These are phyloP conservation scores for Conchocele bisecta DNA, from an alignment of 2,888 invertebrate genomes.

Conservation along the genomic window DNA sequence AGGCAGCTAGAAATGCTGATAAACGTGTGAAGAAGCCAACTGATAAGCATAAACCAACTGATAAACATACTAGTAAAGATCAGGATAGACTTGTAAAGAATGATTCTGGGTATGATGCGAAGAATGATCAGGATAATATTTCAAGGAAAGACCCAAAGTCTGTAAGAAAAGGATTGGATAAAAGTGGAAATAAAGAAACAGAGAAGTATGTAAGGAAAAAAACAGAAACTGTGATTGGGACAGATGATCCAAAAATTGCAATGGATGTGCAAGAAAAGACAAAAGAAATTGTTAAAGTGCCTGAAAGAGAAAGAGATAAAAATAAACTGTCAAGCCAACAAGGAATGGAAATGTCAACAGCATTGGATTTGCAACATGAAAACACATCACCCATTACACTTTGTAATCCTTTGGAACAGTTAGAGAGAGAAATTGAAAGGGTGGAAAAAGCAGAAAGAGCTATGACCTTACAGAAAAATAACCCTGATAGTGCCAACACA, in stretches of 20 bases:
- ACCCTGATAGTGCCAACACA: constrained; percentile 12
- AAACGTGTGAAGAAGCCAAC: no score
- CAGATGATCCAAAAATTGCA: not conserved
- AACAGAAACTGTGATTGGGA: not conserved
- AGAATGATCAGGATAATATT: no score
- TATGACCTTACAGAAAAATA: constrained; percentile 5
- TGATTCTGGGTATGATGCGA: no score
- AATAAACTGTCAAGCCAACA: constrained; percentile 1
- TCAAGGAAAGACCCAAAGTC: no score
- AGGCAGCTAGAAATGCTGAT: no score
- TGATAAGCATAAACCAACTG: no score
- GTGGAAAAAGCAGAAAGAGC: constrained; percentile 39
- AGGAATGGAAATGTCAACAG: constrained; percentile 2
- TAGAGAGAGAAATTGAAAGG: constrained; percentile 46
- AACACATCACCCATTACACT: not conserved
- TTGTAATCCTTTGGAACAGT: constrained; percentile 50
- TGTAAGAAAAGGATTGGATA: constrained; percentile 16
- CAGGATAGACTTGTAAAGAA: no score
- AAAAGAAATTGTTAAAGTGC: no score
- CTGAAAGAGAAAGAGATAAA: not conserved
- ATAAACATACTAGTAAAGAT: no score
- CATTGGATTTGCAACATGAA: not conserved
- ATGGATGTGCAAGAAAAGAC: not conserved
- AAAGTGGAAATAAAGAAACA: constrained; percentile 21
- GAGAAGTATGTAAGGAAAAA: constrained; percentile 1